Evolutionary conservation across 1,140 invertebrate species (phyloP), one percentile per base, ranked within the genome.

Genomic region (Wiebesia pumilae): DNA sequence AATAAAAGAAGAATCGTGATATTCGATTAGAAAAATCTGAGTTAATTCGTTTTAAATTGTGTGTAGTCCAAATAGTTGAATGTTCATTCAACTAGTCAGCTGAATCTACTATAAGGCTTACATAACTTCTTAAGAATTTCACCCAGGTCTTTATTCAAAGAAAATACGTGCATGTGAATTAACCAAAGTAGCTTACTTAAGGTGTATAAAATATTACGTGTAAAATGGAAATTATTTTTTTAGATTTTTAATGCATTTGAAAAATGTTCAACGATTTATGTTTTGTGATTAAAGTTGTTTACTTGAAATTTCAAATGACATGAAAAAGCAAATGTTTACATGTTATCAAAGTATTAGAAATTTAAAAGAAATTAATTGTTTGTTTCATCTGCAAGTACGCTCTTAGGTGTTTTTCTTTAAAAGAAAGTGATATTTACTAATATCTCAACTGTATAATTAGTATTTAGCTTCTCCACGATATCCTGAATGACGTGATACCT

Each of bases 181-280:
- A 86, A 86, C 85, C 85, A 82, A 86, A 82, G 85, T 83, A 86
- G 58, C 80, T 86, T 86, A 86, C 78, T 82, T 69, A 77, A 81
- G 65, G 54, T 75, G 51, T 86, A 65, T 47, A 65, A 77, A 82
- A 75, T 54, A 81, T 81, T 73, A 75, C 12, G 35, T 86, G 58
- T 83, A 78, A 79, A 54, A 77, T 69, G 30, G 51, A 87, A 87
- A 87, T 87, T 83, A 87, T 87, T 86, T 86, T 81, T 86, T 81
- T 77, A 81, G 67, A 81, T 81, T 85, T 80, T 81, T 62, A 81
- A 81, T 62, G 69, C 69, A 86, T 81, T 86, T 86, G 54, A 69
- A 77, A 80, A 71, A 85, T 73, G 33, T 81, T 71, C 51, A 80
- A 62, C 58, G n/a, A 47, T 79, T 84, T 79, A 67, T 30, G 65